Conservation (phyloP, 2,113 vertebrate genomes). For the Polyodon spathula region DNA sequence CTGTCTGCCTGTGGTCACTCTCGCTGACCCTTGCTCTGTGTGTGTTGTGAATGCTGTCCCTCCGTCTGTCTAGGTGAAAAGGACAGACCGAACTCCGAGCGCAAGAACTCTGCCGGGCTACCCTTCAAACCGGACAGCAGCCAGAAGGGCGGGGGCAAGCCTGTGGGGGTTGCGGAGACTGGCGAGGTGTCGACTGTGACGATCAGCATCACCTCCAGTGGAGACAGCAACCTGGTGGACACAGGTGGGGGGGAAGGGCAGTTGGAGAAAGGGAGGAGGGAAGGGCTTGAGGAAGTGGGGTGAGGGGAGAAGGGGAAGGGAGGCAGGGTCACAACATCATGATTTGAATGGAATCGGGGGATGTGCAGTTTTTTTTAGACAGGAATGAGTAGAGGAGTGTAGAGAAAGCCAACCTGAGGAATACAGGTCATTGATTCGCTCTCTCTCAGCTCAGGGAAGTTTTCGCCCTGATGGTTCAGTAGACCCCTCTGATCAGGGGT, state of each 20-base stretch:
- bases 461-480: conserved; percentile 43
- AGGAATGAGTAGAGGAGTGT: no score
- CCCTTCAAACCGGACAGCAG: conserved; percentile 30
- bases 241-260: conserved; percentile 36
- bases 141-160: conserved; percentile 6
- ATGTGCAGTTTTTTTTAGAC: no score
- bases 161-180: conserved; percentile 21
- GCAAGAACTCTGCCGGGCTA: neutral
- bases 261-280: neutral
- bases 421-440: neutral
- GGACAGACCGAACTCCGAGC: neutral
- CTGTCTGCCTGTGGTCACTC: no score
- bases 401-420: no score
- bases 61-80: neutral
- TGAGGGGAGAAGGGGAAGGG: conserved; percentile 38
- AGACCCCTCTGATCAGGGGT: conserved; percentile 37
- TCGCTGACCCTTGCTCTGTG: no score
- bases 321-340: neutral
- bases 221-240: conserved; percentile 47
- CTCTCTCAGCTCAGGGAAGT: conserved; percentile 29
- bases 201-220: conserved; percentile 28
- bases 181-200: conserved; percentile 30
- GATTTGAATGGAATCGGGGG: neutral
- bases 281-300: neutral
- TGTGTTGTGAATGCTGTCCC: no score